Conservation (phyloP, 1,140 invertebrate genomes). For the Chelonus insularis region DNA sequence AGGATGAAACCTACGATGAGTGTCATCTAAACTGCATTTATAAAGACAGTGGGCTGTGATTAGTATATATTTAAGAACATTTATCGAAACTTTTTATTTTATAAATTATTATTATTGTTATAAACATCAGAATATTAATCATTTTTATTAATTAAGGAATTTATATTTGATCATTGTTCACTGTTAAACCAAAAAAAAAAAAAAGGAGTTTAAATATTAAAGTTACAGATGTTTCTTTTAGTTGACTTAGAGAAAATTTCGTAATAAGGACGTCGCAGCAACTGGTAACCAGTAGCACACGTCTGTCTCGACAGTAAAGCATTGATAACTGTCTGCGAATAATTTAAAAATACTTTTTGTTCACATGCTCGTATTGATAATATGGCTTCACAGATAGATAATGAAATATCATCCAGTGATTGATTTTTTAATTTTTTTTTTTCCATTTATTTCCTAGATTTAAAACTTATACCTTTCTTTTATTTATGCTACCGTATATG, state of each 20-base stretch:
- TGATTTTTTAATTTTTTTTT: too few species aligned
- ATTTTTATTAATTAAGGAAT: neutral
- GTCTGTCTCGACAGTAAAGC: constrained; percentile 4
- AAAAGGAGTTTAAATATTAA: neutral
- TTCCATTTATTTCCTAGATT: too few species aligned
- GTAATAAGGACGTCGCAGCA: neutral
- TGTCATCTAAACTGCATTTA: constrained; percentile 11
- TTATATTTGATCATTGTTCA: neutral
- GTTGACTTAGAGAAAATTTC: neutral
- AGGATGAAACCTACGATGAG: constrained; percentile 9
- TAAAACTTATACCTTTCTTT: too few species aligned
- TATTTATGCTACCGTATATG: too few species aligned
- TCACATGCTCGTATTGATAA: neutral
- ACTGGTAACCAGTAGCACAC: neutral
- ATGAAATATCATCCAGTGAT: neutral
- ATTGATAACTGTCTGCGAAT: constrained; percentile 16
- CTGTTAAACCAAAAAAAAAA: too few species aligned
- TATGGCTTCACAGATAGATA: too few species aligned
- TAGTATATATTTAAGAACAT: too few species aligned
- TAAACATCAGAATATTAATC: neutral
- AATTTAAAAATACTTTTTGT: constrained; percentile 11
- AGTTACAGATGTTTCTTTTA: neutral
- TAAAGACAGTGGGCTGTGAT: neutral
- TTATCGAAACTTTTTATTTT: too few species aligned
- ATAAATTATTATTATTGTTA: neutral